phyloP scores from a whole-genome alignment of 2,797 vertebrate genomes.

The Falco columbarius region DNA sequence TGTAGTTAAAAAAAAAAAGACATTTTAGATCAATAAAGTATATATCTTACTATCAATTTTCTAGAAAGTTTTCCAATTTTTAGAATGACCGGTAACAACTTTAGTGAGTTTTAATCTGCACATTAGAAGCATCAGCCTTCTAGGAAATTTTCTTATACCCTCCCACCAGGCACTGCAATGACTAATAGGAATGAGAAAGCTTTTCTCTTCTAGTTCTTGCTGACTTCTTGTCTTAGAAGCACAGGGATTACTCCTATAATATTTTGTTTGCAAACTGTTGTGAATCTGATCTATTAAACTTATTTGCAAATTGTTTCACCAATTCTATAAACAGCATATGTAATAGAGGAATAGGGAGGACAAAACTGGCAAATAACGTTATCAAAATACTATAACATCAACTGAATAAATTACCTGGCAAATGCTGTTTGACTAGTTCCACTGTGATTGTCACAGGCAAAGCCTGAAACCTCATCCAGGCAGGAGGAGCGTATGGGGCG shows the following conservation, averaged over 20 bases:
- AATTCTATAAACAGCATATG: background rate
- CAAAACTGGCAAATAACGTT: background rate
- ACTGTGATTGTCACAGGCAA: background rate
- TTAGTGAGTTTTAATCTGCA: background rate
- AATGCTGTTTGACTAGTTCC: background rate
- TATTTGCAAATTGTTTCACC: conserved; percentile 32
- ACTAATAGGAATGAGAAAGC: background rate
- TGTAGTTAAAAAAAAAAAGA: background rate
- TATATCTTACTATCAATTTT: background rate
- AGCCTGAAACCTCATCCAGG: background rate
- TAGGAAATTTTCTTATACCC: background rate
- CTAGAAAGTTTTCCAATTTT: background rate
- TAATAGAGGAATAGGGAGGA: background rate
- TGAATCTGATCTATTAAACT: conserved; percentile 32
- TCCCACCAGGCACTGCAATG: background rate
- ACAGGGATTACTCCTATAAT: background rate
- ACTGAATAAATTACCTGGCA: background rate
- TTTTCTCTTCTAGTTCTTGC: background rate
- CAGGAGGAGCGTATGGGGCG: background rate
- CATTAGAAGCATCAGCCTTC: background rate
- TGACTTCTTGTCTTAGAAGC: background rate
- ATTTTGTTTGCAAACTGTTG: background rate
- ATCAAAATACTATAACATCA: background rate
- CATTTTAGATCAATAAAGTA: background rate
- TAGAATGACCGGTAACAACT: background rate